A percentile compares a stretch with the other conserved stretches of the same genome.
phyloP scores from a whole-genome alignment of 2,888 invertebrate genomes.

The Melanchra persicariae region DNA sequence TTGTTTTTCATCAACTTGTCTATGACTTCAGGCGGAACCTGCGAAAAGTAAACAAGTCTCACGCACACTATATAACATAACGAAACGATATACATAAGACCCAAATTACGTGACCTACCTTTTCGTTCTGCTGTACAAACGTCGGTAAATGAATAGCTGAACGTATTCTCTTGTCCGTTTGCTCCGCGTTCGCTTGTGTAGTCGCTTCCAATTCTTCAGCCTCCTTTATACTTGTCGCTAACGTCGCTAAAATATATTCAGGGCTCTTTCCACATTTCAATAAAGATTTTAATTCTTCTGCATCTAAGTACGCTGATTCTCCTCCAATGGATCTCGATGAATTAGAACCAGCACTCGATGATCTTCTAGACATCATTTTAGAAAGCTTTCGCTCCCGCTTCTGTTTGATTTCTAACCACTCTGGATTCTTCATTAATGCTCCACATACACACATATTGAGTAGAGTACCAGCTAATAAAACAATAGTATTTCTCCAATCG shows the following conservation, averaged over 20 bases:
- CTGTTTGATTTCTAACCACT: slow-evolving; percentile 93
- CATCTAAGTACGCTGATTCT: slow-evolving; percentile 89
- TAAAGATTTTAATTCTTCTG: slow-evolving; percentile 92
- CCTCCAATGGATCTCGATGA: slow-evolving; percentile 87
- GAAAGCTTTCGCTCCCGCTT: slow-evolving; percentile 86
- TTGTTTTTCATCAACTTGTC: slow-evolving; percentile 92
- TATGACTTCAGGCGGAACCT: slow-evolving; percentile 94
- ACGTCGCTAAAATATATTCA: slow-evolving; percentile 91
- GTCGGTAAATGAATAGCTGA: slow-evolving; percentile 95
- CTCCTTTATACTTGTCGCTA: slow-evolving; percentile 90
- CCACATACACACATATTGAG: slow-evolving; percentile 97
- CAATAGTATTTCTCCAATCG: slow-evolving; percentile 95
- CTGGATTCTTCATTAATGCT: slow-evolving; percentile 96
- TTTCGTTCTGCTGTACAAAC: slow-evolving; percentile 93
- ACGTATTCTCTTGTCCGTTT: slow-evolving; percentile 82
- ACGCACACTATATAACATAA: slow-evolving; percentile 4
- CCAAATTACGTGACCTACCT: slow-evolving; percentile 81
- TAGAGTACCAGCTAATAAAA: slow-evolving; percentile 95
- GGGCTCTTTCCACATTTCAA: slow-evolving; percentile 93
- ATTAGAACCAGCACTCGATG: slow-evolving; percentile 88
- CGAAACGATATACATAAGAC: background rate
- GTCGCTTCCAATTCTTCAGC: slow-evolving; percentile 85
- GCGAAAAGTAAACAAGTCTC: slow-evolving; percentile 35
- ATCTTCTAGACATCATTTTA: slow-evolving; percentile 82
- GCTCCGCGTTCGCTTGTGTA: slow-evolving; percentile 86